Evolutionary conservation across 2,888 invertebrate species (phyloP), one percentile per base, ranked within the genome.

Genomic region (Dascillus cervinus): DNA sequence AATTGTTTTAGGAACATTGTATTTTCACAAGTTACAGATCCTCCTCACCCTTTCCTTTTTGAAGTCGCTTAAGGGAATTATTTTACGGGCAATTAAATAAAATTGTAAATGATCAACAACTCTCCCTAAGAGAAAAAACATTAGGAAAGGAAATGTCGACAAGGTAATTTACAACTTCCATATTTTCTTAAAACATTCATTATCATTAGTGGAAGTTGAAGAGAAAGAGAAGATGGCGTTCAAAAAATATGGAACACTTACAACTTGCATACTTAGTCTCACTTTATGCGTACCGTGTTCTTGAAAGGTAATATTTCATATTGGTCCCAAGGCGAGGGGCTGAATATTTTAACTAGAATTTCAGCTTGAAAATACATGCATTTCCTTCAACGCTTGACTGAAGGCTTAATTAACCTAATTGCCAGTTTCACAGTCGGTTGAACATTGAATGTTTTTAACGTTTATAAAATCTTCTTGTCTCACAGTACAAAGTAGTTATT

Each of bases 321-420:
- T 44, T 35, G 39, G 43, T 43, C 46, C 39, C 41, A 37, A 39
- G 41, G 35, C 43, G 42, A 36, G 25, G 35, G 36, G 44, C n/a
- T 21, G 41, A 44, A 42, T 42, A 42, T 44, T 46, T 44, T 31
- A 37, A 34, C 36, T 33, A 30, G 26, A 41, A 36, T 33, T 34
- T 34, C 33, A 34, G 37, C 13, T 27, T 37, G 29, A n/a, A 40
- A 40, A 42, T 37, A 40, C 42, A 36, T 42, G 32, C 42, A 37
- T 34, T 40, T 44, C 40, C 42, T 41, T 36, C 37, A 34, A 33
- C 46, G 43, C 43, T 41, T 41, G 31, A 39, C 42, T 41, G 43
- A 43, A 41, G 34, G 41, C 47, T 44, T 44, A 46, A 47, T 47
- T 47, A 47, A 47, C 44, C 44, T 47, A 47, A 47, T 47, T 47